Base-by-base conservation (phyloP, 1,140 invertebrate species). In the Drosophila setifemur region DNA sequence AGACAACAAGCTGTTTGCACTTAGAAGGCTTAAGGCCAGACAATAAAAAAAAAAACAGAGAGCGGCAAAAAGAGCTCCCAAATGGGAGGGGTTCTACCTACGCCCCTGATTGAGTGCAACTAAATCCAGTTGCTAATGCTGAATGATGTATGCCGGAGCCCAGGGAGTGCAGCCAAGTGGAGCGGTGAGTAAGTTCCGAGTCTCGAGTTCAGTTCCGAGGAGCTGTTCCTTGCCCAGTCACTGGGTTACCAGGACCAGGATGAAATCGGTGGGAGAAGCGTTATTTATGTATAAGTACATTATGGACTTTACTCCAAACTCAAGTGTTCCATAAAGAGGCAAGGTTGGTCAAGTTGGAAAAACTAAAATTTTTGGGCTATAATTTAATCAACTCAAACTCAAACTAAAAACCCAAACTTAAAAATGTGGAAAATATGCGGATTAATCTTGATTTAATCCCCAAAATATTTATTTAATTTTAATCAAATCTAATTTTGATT, bases 1-100 rank as follows among this genome's bases (percentile, higher is more conserved):
- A 64, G 61, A 64, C 61, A 64, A 64, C 61, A 64, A 64, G 58
- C 57, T 64, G 61, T 64, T 64, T 64, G 61, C 61, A 64, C 61
- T 64, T 64, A 40, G 29, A 64, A 16, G 61, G 57, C 61, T 64
- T 64, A 39, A 64, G 61, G 42, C 43, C 11, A 28, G 28, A 48
- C 14, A 29, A 31, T 2, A 16, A 8, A 18, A 33, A 9, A 3
- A 23, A 25, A 28, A 49, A 35, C 8, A 23, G 6, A 23, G 4
- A 25, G 18, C 14, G n/a, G 3, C 1, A 18, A 2, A 1, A 2
- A n/a, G n/a, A n/a, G n/a, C n/a, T n/a, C n/a, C n/a, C n/a, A 9
- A n/a, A n/a, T 6, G 11, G 12, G 8, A 5, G 9, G 9, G 5
- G 5, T 42, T 14, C 4, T 19, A 26, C 25, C 45, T 16, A 49